Conservation (phyloP, 2,113 vertebrate species). For the Eubucco bourcierii region DNA sequence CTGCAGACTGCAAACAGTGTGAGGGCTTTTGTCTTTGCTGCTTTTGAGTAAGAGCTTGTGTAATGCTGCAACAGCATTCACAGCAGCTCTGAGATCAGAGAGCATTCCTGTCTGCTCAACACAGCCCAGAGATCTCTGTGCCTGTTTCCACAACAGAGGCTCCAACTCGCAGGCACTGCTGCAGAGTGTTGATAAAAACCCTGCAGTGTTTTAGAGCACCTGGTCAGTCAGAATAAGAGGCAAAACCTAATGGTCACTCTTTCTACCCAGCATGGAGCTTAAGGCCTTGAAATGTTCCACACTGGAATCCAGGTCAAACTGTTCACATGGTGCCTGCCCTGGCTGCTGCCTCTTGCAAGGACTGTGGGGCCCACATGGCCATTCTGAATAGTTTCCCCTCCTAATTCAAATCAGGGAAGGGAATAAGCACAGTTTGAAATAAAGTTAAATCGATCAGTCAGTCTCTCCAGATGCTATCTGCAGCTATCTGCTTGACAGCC, state of each 20-base stretch:
- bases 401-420: constrained; percentile 9
- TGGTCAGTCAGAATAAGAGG: not conserved
- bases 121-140: not conserved
- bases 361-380: not conserved
- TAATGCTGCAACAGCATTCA: constrained; percentile 23
- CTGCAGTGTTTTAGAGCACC: constrained; percentile 2
- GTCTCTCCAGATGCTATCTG: constrained; percentile 18
- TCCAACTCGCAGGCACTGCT: not conserved
- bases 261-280: not conserved
- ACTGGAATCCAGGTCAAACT: constrained; percentile 24
- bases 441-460: constrained; percentile 1
- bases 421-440: constrained; percentile 23
- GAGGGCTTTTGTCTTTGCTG: not conserved
- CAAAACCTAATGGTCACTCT: not conserved
- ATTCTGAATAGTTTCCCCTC: constrained; percentile 9
- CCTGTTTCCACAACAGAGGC: not conserved
- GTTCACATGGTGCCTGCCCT: not conserved
- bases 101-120: not conserved
- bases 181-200: constrained; percentile 7
- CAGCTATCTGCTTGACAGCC: constrained; percentile 16
- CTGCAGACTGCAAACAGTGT: not conserved
- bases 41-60: constrained; percentile 51
- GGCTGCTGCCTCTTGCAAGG: not conserved
- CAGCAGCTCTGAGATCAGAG: not conserved
- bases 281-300: constrained; percentile 26